Evolutionary conservation across 2,888 invertebrate species (phyloP).

Genomic region (Tenthredo mesomela): DNA sequence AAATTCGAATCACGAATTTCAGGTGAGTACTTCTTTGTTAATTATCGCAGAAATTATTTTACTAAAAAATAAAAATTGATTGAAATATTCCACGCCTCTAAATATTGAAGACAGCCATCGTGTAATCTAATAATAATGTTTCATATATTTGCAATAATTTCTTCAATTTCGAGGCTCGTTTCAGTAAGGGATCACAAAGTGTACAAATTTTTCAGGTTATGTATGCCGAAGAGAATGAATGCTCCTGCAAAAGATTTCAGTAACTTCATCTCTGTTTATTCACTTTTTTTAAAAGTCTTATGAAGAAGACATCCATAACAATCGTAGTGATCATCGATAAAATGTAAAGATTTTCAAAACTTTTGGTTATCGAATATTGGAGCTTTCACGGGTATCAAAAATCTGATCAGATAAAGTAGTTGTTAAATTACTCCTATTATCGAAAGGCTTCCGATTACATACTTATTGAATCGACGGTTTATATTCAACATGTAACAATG

Average conservation of each 20-base stretch:
- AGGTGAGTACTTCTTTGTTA: neutral
- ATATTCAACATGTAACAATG: neutral
- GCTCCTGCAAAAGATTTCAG: neutral
- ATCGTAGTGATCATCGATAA: neutral
- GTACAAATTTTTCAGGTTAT: neutral
- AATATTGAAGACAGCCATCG: neutral
- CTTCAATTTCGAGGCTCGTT: neutral
- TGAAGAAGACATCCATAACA: neutral
- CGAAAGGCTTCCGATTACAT: neutral
- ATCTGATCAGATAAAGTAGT: neutral
- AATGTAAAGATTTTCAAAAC: neutral
- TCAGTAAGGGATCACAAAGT: neutral
- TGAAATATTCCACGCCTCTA: neutral
- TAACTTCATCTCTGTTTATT: neutral
- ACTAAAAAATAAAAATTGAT: neutral
- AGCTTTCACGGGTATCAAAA: neutral
- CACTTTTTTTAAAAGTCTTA: neutral
- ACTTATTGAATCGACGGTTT: neutral
- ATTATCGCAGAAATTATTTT: neutral
- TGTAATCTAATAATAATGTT: neutral
- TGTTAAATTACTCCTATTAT: neutral
- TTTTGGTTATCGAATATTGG: neutral
- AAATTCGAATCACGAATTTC: constrained; percentile 7
- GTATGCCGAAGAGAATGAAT: neutral
- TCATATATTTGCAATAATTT: neutral